These are phyloP conservation scores for Gibbula magus DNA, from an alignment of 2,888 invertebrate genomes.

Conservation along the genomic window DNA sequence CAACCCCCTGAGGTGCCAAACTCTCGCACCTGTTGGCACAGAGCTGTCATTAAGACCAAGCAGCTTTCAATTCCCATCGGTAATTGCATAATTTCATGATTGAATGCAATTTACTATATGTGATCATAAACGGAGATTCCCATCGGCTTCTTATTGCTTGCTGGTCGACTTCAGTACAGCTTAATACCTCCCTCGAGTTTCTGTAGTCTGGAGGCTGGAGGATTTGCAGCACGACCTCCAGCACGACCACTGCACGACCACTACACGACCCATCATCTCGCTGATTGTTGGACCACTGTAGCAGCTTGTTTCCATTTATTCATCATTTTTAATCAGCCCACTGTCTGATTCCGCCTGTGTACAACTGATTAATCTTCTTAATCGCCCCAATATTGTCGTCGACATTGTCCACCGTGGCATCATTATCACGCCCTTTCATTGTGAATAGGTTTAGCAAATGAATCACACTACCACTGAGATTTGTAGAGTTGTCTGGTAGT, in stretches of 20 bases:
- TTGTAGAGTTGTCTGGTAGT: too few relatives aligned
- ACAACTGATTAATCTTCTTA: background rate
- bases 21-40: background rate
- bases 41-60: background rate
- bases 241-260: background rate
- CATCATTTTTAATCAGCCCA: background rate
- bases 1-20: too few relatives aligned
- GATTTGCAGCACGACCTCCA: background rate
- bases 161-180: too few relatives aligned
- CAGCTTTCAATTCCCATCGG: background rate
- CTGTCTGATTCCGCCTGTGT: background rate
- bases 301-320: background rate
- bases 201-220: background rate
- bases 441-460: background rate
- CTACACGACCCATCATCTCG: background rate
- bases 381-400: background rate
- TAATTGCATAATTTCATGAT: slow-evolving; percentile 21
- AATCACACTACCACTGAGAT: too few relatives aligned
- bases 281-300: background rate
- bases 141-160: background rate
- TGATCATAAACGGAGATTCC: background rate
- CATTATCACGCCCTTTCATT: background rate
- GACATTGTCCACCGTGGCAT: background rate
- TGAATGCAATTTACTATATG: slow-evolving; percentile 9
- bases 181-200: background rate